These are phyloP conservation scores for Helarctos malayanus DNA, from an alignment of 2,797 vertebrate species.

Conservation along the genomic window DNA sequence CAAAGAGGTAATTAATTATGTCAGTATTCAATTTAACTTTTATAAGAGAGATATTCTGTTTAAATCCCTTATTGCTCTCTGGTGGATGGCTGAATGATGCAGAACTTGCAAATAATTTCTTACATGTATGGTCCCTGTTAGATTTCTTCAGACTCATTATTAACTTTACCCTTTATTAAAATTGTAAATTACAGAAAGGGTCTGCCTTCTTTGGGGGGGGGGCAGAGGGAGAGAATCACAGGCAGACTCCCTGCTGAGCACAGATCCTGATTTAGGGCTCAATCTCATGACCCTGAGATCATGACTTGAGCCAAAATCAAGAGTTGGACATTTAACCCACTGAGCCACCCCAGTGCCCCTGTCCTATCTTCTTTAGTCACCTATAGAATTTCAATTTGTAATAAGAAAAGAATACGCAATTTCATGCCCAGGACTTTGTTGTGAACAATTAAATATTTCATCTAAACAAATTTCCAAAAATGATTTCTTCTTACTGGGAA, in stretches of 20 bases:
- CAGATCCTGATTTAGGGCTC: neutral
- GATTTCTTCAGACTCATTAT: slow-evolving; percentile 14
- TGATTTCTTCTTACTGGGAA: neutral
- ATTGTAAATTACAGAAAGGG: slow-evolving; percentile 72
- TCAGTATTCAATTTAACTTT: slow-evolving; percentile 84
- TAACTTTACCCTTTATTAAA: slow-evolving; percentile 67
- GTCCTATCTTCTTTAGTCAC: neutral
- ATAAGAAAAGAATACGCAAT: neutral
- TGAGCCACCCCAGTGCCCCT: neutral
- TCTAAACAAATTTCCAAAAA: neutral
- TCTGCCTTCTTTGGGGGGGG: neutral
- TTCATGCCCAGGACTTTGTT: neutral
- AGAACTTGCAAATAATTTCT: slow-evolving; percentile 65
- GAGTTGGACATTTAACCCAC: neutral
- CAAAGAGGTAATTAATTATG: slow-evolving; percentile 79
- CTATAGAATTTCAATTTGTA: neutral
- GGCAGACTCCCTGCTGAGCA: neutral
- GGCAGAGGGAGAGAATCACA: neutral
- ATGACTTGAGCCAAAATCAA: neutral
- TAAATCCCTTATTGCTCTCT: slow-evolving; percentile 70
- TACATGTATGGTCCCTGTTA: slow-evolving; percentile 32
- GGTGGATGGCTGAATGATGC: slow-evolving; percentile 53
- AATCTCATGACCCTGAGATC: neutral
- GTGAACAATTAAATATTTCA: neutral
- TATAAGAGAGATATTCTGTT: slow-evolving; percentile 73